Evolutionary conservation across 2,888 invertebrate species (phyloP), one percentile per base, ranked within the genome.

Genomic region (Cataglyphis livida): DNA sequence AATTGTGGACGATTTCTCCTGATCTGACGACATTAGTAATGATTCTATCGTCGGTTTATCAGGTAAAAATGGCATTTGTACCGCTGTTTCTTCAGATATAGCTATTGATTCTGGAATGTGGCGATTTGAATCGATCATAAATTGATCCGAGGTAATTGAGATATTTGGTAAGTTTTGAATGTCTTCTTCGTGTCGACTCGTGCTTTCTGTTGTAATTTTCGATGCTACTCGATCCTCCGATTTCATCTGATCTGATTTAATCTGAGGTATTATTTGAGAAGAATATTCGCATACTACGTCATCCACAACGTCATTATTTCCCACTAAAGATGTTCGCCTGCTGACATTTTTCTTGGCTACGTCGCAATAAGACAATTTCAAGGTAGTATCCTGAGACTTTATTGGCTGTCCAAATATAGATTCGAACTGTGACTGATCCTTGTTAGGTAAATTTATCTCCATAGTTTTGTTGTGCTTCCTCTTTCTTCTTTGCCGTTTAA

Each of bases 311-410:
- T 82, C 48, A 28, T 62, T 68, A 6, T 71, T 78, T 6, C 32
- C 68, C 9, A 48, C 18, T 0, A 82, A 61, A 2, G 84, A 81
- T 21, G 48, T 85, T 9, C 86, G 84, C 6, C 70, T 81, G 3
- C 81, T 84, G 1, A 82, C 83, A 48, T 88, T 91, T 38, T 89
- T 92, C 74, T 89, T 91, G 0, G 91, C 83, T 9, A 92, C 90
- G 5, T 93, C 92, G 0, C 92, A 93, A 44, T 93, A 92, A 15
- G 91, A 92, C 54, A 90, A 44, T 62, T 90, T 91, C n/a, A 90
- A 76, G 5, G 85, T 66, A 5, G 78, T 54, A 32, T 91, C 91
- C 25, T 79, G 86, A 0, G 91, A 74, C 41, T 90, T 82, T 4
- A 87, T 35, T 12, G 10, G 91, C 81, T 90, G 87, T 2, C 89